Base-by-base conservation (phyloP, 1,140 invertebrate species). In the Saxidomus purpurata region DNA sequence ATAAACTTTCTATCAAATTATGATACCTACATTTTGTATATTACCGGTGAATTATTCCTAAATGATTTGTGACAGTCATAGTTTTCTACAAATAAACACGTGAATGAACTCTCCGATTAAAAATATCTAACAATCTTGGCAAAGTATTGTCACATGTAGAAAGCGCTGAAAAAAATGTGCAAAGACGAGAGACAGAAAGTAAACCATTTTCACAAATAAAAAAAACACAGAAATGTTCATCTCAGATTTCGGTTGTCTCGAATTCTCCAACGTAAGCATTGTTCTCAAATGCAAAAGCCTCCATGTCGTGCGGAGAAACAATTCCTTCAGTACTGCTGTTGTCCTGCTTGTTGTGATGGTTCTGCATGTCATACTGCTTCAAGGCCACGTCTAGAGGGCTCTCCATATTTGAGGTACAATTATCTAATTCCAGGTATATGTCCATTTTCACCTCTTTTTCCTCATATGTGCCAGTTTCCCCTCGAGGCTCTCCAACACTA, bases 191-290 rank as follows among this genome's bases (percentile, higher is more conserved):
- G n/a, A n/a, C n/a, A n/a, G n/a, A n/a, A n/a, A n/a, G n/a, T n/a
- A n/a, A n/a, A n/a, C n/a, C n/a, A n/a, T n/a, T n/a, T n/a, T n/a
- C n/a, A n/a, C n/a, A n/a, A n/a, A n/a, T n/a, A n/a, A n/a, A n/a
- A n/a, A n/a, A n/a, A n/a, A n/a, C n/a, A n/a, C n/a, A n/a, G n/a
- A n/a, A n/a, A n/a, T n/a, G n/a, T n/a, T n/a, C n/a, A 59, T 19
- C 22, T 87, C 47, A 87, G 59, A 87, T 87, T 55, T 87, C 85
- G 4, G 85, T 76, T 34, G 38, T 76, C 22, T 87, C 85, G 9
- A 87, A 31, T n/a, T 76, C 85, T 49, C 55, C 74, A n/a, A 61
- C 28, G 31, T 59, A 77, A 28, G 71, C 74, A 0, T 6, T 40
- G 31, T 87, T 87, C 19, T 63, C 52, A 34, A 87, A 87, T 11